Base-by-base conservation (phyloP, 2,797 vertebrate genomes). In the Rhyacichthys aspro region DNA sequence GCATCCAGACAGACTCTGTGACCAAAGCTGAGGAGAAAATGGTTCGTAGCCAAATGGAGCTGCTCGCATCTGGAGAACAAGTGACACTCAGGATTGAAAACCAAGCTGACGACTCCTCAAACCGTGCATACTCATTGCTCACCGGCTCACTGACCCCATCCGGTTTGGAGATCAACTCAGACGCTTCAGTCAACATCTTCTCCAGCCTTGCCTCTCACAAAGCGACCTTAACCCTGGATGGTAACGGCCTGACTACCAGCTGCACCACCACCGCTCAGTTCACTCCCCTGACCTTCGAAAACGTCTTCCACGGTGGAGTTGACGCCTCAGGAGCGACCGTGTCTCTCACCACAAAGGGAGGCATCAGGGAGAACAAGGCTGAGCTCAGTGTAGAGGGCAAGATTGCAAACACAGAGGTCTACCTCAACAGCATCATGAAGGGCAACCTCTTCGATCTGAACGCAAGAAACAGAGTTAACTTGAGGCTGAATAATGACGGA, bases 161-260 rank as follows among this genome's bases (percentile, higher is more conserved):
- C 1, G 92, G 94, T 37, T 68, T 97, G 46, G 94, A 98, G 87
- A 73, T 98, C 58, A 96, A 96, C 63, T 80, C 87, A 4, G 95
- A 97, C 57, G 74, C 93, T 36, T 89, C 89, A 16, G n/a, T 95
- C 48, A 94, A 89, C 12, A 87, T 93, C 71, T 90, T 90, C 68
- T 86, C 73, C 55, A 95, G 90, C 57, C 87, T 91, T 19, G 93
- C 90, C 16, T 94, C 94, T 55, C 94, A 96, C 82, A 98, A 95
- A 59, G 93, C 92, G 42, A 94, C 94, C 0, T 64, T 98, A 53
- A 87, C 82, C 38, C 58, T 97, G 55, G 91, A 86, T 67, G 84
- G 14, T 9, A 88, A 94, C 3, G 94, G 94, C 48, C 43, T 98
- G 65, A 91, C 90, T 54, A 94, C 94, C 76, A 96, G 94, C 10